phyloP scores from a whole-genome alignment of 2,113 vertebrate species.

The Tetrax tetrax region DNA sequence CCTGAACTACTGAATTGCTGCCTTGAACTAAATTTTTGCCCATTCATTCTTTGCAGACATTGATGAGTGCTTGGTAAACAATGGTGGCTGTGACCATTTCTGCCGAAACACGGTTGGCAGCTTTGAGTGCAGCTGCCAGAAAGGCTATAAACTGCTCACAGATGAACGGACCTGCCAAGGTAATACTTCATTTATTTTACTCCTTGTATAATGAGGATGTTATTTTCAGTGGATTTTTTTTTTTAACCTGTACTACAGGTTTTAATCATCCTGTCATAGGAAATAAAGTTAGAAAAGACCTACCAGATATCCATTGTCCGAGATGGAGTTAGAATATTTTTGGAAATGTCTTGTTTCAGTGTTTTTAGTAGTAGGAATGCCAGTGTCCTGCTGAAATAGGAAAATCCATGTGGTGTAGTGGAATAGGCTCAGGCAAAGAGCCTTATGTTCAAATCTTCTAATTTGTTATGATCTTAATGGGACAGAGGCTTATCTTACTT shows the following conservation, averaged over 20 bases:
- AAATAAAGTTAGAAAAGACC: background rate
- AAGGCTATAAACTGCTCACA: conserved; percentile 94
- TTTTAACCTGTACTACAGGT: background rate
- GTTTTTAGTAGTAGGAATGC: background rate
- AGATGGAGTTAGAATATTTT: background rate
- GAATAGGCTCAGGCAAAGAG: background rate
- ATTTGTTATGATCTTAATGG: background rate
- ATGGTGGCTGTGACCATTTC: conserved; percentile 94
- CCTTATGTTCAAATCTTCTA: background rate
- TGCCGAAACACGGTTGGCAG: conserved; percentile 96
- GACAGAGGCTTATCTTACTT: background rate
- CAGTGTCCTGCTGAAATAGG: background rate
- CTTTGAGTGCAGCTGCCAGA: conserved; percentile 98
- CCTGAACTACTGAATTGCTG: background rate
- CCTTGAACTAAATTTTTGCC: background rate
- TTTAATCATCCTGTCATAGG: background rate
- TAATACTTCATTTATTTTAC: conserved; percentile 61
- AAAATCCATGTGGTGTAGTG: background rate
- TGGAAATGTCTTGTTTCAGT: background rate
- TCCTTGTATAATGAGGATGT: background rate
- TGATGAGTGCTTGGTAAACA: conserved; percentile 93
- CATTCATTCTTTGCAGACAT: conserved; percentile 80
- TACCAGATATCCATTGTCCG: background rate
- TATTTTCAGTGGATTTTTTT: background rate
- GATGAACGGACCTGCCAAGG: conserved; percentile 96